phyloP scores from a whole-genome alignment of 2,113 vertebrate genomes.

The Callaeas wilsoni region DNA sequence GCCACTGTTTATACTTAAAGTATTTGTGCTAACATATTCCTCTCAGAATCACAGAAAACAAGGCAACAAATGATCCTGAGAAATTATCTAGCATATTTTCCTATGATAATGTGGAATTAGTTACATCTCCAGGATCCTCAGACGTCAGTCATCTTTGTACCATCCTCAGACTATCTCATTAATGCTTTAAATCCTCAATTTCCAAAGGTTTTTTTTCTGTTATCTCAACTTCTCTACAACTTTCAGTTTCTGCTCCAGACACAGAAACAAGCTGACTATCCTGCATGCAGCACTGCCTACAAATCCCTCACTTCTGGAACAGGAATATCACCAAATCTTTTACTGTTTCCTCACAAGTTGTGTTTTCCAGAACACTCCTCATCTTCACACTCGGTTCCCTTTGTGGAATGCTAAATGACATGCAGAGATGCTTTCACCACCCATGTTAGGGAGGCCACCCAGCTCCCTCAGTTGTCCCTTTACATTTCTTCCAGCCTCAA shows the following conservation, averaged over 20 bases:
- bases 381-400: not conserved
- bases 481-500: not conserved
- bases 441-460: not conserved
- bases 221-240: not conserved
- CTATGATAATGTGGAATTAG: not conserved
- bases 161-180: not conserved
- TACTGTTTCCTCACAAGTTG: rapidly evolving
- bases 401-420: not conserved
- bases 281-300: too few species aligned
- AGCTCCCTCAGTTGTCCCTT: not conserved
- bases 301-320: not conserved
- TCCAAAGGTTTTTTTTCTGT: not conserved
- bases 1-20: not conserved
- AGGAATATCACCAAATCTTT: not conserved
- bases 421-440: not conserved
- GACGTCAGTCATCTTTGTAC: not conserved
- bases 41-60: not conserved
- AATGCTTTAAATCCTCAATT: not conserved
- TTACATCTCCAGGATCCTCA: not conserved
- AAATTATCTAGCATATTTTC: not conserved
- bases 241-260: not conserved
- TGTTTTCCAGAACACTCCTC: not conserved
- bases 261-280: not conserved
- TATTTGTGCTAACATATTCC: not conserved
- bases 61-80: not conserved